phyloP scores from a whole-genome alignment of 2,113 vertebrate genomes.

The Thinocorus orbignyianus region DNA sequence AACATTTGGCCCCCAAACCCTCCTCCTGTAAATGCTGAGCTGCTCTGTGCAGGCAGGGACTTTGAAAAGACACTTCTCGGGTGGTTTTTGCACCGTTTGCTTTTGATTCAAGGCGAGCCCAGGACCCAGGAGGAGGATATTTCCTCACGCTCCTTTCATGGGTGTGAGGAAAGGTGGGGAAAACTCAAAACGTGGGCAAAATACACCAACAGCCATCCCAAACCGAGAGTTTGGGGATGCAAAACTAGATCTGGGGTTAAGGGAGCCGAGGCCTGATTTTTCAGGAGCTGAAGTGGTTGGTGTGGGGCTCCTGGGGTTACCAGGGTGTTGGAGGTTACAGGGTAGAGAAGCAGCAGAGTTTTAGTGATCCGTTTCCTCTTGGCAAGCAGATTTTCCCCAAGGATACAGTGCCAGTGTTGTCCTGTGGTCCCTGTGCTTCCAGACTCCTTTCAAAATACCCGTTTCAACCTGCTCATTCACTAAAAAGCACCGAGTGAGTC shows the following conservation, averaged over 20 bases:
- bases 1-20: neutral
- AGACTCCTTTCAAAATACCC: neutral
- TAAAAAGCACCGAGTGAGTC: neutral
- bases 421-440: neutral
- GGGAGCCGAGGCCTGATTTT: neutral
- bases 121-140: accelerated
- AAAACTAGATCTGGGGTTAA: accelerated
- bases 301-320: neutral
- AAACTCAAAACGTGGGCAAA: accelerated
- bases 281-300: neutral
- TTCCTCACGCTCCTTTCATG: accelerated
- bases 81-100: accelerated
- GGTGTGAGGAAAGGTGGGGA: accelerated
- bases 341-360: neutral
- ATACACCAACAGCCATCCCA: accelerated
- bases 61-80: accelerated
- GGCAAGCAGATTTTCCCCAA: neutral
- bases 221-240: neutral
- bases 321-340: neutral
- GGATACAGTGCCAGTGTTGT: neutral
- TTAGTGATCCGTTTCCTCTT: neutral
- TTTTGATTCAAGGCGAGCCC: accelerated
- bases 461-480: neutral
- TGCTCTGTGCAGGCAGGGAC: neutral
- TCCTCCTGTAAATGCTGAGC: neutral